Evolutionary conservation across 2,888 invertebrate genomes (phyloP).

Genomic region (Cecidostiba fungosa): DNA sequence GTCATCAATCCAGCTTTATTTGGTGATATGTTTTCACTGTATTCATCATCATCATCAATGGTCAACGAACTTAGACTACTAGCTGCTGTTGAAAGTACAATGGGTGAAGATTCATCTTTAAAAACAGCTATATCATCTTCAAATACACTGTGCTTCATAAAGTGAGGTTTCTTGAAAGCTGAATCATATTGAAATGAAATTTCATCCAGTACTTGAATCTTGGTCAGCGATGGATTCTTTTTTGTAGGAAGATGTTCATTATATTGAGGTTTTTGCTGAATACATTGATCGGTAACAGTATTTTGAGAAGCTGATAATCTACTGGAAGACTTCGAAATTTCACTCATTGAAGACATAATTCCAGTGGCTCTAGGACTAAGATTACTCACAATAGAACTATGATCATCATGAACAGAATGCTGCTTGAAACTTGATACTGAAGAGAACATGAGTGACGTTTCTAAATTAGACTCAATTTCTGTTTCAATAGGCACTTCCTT

Average conservation of each 20-base stretch:
- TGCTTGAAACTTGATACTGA: constrained; percentile 94
- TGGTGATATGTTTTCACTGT: constrained; percentile 19
- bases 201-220: neutral
- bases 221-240: neutral
- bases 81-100: constrained; percentile 88
- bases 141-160: constrained; percentile 83
- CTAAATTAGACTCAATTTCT: constrained; percentile 68
- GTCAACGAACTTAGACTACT: constrained; percentile 94
- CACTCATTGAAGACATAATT: constrained; percentile 92
- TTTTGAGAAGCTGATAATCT: constrained; percentile 86
- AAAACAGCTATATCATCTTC: constrained; percentile 90
- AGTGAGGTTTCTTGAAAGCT: constrained; percentile 49
- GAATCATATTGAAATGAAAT: constrained; percentile 36
- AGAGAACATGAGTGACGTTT: constrained; percentile 97
- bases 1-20: constrained; percentile 44
- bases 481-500: neutral
- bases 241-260: neutral
- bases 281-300: constrained; percentile 81
- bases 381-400: constrained; percentile 92
- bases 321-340: constrained; percentile 96
- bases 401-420: constrained; percentile 90
- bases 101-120: constrained; percentile 93
- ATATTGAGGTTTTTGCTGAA: neutral
- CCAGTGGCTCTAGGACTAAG: constrained; percentile 90
- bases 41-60: constrained; percentile 88